Evolutionary conservation across 2,888 invertebrate genomes (phyloP), one percentile per base, ranked within the genome.

Genomic region (Papilio gigon): DNA sequence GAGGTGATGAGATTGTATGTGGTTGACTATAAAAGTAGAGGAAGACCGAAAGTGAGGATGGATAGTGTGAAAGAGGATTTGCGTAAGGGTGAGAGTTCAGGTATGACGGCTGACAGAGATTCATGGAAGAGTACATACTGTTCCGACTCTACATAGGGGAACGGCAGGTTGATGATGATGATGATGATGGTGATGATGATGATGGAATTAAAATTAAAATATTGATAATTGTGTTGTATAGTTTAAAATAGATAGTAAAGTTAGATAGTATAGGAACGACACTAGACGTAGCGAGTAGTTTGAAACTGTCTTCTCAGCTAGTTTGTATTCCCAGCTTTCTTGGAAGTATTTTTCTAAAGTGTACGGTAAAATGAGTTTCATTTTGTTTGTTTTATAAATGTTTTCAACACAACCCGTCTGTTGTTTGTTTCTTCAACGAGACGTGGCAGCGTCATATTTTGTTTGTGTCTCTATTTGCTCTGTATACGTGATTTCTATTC

Each of bases 381-480:
- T 37, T 60, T 9, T 60, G 8, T 60, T 40, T 37, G 22, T 37
- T 60, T 60, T 60, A 40, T 56, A 56, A 30, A 56, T 56, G 53
- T 30, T 30, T n/a, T 56, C 30, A 56, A 56, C 53, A 25, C 14
- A 27, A 53, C 27, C 27, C 27, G 25, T 53, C 11, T 56, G 30
- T 56, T 1, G 22, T 22, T 56, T 56, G 53, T 56, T 56, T 53
- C 27, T 53, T 17, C n/a, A 53, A n/a, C 9, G n/a, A 30, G n/a
- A 56, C n/a, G 14, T 14, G 6, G 8, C 27, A 50, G 22, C 47
- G 22, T 47, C 22, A 47, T 47, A 47, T 50, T 50, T 50, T 50
- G 25, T 50, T 50, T 27, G 14, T 27, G 14, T 27, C n/a, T 30
- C n/a, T 53, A 53, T 53, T 53, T 53, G 30, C 30, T 30, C n/a